Base-by-base conservation (phyloP, 2,113 vertebrate species). In the Scatophagus argus region DNA sequence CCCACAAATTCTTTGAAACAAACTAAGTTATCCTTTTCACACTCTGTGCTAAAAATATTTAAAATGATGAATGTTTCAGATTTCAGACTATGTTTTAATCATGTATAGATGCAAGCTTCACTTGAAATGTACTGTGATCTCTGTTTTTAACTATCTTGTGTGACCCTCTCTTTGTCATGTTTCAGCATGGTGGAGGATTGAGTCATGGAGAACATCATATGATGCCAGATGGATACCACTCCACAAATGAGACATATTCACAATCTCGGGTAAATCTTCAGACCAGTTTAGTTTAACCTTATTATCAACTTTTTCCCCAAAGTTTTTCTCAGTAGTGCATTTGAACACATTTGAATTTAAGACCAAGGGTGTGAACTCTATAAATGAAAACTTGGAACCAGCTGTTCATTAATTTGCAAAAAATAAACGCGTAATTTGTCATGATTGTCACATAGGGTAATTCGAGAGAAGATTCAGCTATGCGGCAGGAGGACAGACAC, bases 401-500 rank as follows among this genome's bases (percentile, higher is more conserved):
- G 38, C 6, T 47, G 27, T 12, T 62, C 1, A 47, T 34, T 47
- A 0, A 46, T 64, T 38, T 62, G 8, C 8, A 7, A 36, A 47
- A 19, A 52, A 64, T 38, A 10, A 27, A n/a, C 38, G n/a, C 70
- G 6, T 34, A 1, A 34, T n/a, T n/a, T 76, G 3, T 79, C 32
- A 6, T 79, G 1, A 4, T 74, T 79, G 11, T 75, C 6, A 46
- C 32, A 61, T 83, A 99, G 98, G 96, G 94, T 64, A 92, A 83
- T 63, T 84, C 84, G 19, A 88, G 96, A 94, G 96, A 98, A 90
- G 94, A 96, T 44, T 93, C 94, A 2, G 89, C 93, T 39, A 75
- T 88, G 62, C 76, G 93, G 80, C 94, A 93, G 29, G 97, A 98
- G 27, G 92, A 90, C 75, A 95, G 95, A 11, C 96, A 96, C 41